phyloP scores from a whole-genome alignment of 2,888 invertebrate species.

The Apotomis turbidana region DNA sequence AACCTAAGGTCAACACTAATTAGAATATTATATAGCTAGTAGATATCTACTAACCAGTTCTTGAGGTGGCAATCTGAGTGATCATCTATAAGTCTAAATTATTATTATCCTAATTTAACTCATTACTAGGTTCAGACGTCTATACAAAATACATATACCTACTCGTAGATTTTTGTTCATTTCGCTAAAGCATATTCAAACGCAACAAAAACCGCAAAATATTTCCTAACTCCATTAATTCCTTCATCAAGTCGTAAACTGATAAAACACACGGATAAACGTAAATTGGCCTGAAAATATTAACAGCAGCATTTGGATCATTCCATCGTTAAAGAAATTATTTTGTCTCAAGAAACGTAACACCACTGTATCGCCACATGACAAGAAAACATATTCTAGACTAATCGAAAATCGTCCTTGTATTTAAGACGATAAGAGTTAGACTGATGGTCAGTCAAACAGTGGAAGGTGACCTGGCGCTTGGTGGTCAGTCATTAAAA shows the following conservation, averaged over 20 bases:
- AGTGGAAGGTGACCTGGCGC: conserved; percentile 45
- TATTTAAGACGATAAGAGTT: not conserved
- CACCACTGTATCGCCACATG: conserved; percentile 9
- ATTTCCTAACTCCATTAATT: not conserved
- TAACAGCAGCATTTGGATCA: conserved; percentile 40
- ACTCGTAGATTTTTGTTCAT: no score
- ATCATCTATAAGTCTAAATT: no score
- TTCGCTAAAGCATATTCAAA: no score
- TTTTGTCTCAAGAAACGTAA: conserved; percentile 37
- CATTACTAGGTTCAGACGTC: no score
- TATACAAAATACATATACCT: no score
- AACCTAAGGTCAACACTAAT: no score
- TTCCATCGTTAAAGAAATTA: conserved; percentile 38
- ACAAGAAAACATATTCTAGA: not conserved
- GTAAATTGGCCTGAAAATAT: conserved; percentile 38
- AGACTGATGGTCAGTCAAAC: not conserved
- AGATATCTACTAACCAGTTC: no score
- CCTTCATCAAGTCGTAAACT: conserved; percentile 18
- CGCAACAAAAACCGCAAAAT: not conserved
- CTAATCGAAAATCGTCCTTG: conserved; percentile 2
- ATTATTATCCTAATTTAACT: no score
- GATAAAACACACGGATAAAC: conserved; percentile 54
- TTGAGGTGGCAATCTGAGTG: no score
- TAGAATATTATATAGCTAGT: no score
- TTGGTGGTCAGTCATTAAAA: conserved; percentile 75